Percentiles rank a stretch among this genome's conserved stretches.
phyloP scores from a whole-genome alignment of 2,113 vertebrate genomes.

The Pagrus major region DNA sequence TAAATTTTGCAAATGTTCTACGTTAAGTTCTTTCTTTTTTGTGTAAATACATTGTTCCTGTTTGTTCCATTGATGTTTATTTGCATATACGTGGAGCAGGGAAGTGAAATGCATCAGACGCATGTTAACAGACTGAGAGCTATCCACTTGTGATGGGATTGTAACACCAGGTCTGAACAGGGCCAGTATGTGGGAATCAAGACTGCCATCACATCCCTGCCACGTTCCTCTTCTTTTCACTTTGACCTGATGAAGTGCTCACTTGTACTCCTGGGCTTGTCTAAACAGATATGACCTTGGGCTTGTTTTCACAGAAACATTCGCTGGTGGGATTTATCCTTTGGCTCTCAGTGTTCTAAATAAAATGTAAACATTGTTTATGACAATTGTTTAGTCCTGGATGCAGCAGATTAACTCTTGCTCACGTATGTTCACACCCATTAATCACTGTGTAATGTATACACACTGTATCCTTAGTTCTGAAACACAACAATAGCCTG shows the following conservation, averaged over 20 bases:
- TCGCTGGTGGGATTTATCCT: background rate
- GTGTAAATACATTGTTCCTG: too few relatives aligned
- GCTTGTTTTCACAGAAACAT: slow-evolving; percentile 7
- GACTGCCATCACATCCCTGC: background rate
- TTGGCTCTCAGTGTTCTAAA: slow-evolving; percentile 6
- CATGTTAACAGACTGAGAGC: too few relatives aligned
- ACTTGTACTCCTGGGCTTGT: background rate
- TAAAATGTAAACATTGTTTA: slow-evolving; percentile 27
- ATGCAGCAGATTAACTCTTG: slow-evolving; percentile 9
- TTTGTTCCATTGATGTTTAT: too few relatives aligned
- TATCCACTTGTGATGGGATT: too few relatives aligned
- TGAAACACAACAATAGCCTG: slow-evolving; percentile 53
- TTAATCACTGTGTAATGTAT: slow-evolving; percentile 58
- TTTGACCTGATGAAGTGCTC: slow-evolving; percentile 25
- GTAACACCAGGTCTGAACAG: too few relatives aligned
- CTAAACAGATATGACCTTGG: background rate
- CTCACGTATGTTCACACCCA: slow-evolving; percentile 28
- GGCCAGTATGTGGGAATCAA: too few relatives aligned
- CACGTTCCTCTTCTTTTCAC: background rate
- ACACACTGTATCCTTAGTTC: slow-evolving; percentile 57
- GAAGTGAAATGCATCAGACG: too few relatives aligned
- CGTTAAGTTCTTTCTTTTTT: too few relatives aligned
- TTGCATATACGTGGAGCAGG: too few relatives aligned
- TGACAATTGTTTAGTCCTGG: background rate
- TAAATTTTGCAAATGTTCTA: too few relatives aligned